Percentiles rank a stretch among this genome's conserved stretches.
Evolutionary conservation across 2,797 vertebrate genomes (phyloP).

Genomic region (Coregonus ussuriensis): DNA sequence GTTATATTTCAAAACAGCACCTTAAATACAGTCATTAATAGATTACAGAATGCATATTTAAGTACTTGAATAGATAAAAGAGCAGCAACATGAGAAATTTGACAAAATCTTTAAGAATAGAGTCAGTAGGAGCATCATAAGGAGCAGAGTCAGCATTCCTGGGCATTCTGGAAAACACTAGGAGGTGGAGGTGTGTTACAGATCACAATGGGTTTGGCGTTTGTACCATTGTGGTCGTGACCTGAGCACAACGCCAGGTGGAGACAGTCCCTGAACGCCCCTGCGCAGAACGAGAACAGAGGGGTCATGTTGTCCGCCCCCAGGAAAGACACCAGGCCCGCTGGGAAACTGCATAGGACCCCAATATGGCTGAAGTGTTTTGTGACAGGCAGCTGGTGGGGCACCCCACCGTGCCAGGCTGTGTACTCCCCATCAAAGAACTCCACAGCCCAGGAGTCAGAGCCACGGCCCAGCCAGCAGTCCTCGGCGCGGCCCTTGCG

Average conservation of each 20-base stretch:
- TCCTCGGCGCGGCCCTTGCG: conserved; percentile 76
- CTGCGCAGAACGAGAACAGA: conserved; percentile 74
- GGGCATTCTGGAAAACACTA: conserved; percentile 22
- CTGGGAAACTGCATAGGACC: conserved; percentile 73
- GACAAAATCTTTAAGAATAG: background rate
- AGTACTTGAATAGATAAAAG: background rate
- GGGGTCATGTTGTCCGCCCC: conserved; percentile 75
- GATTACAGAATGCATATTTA: background rate
- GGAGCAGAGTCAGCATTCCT: background rate
- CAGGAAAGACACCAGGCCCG: conserved; percentile 74
- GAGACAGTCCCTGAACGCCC: conserved; percentile 73
- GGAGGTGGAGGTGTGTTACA: conserved; percentile 51
- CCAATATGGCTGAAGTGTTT: conserved; percentile 70
- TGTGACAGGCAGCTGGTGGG: conserved; percentile 68
- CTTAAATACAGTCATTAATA: background rate
- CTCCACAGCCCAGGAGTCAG: conserved; percentile 79
- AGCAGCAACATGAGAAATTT: background rate
- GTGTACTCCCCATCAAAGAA: conserved; percentile 80
- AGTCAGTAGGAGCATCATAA: background rate
- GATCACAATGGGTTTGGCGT: conserved; percentile 70
- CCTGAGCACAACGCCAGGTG: conserved; percentile 78
- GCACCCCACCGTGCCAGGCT: conserved; percentile 77
- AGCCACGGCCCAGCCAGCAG: conserved; percentile 79
- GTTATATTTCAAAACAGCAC: background rate
- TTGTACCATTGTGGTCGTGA: conserved; percentile 74